Percentiles rank a stretch among this genome's conserved stretches.
Evolutionary conservation across 2,888 invertebrate species (phyloP).

Genomic region (Latheticus oryzae): DNA sequence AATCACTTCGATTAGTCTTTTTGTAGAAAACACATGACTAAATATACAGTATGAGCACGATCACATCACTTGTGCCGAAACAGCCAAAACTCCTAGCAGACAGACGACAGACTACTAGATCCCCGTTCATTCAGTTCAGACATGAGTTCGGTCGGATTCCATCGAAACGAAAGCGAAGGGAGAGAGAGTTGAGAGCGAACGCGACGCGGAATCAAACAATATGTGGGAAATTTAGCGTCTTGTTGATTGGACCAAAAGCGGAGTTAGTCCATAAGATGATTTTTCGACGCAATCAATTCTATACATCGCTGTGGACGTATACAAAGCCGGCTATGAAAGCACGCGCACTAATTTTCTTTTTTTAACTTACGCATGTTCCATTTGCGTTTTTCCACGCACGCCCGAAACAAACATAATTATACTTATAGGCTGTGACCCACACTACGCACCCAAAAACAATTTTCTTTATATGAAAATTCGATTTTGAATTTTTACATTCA

Average conservation of each 20-base stretch:
- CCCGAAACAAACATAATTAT: conserved; percentile 22
- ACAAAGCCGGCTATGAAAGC: conserved; percentile 26
- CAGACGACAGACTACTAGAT: conserved; percentile 41
- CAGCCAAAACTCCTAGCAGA: conserved; percentile 38
- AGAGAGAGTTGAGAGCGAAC: conserved; percentile 37
- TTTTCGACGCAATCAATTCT: conserved; percentile 16
- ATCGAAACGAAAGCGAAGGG: conserved; percentile 45
- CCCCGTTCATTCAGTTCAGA: conserved; percentile 38
- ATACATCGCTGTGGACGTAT: conserved; percentile 17
- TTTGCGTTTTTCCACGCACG: conserved; percentile 33
- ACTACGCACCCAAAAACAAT: conserved; percentile 19
- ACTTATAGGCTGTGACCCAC: conserved; percentile 20
- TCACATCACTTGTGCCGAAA: conserved; percentile 39
- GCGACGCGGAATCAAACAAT: conserved; percentile 40
- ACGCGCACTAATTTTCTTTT: conserved; percentile 39
- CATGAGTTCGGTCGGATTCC: conserved; percentile 41
- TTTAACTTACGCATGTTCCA: conserved; percentile 31
- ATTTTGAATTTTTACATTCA: no score
- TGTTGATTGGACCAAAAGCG: conserved; percentile 9
- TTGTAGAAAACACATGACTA: conserved; percentile 31
- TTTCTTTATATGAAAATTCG: no score
- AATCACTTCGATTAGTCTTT: conserved; percentile 14
- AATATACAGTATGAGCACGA: conserved; percentile 23
- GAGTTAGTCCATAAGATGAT: conserved; percentile 13
- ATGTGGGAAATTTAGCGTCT: conserved; percentile 33